Base-by-base conservation (phyloP, 64 coral and sea anemone genomes). In the Exaiptasia diaphana region DNA sequence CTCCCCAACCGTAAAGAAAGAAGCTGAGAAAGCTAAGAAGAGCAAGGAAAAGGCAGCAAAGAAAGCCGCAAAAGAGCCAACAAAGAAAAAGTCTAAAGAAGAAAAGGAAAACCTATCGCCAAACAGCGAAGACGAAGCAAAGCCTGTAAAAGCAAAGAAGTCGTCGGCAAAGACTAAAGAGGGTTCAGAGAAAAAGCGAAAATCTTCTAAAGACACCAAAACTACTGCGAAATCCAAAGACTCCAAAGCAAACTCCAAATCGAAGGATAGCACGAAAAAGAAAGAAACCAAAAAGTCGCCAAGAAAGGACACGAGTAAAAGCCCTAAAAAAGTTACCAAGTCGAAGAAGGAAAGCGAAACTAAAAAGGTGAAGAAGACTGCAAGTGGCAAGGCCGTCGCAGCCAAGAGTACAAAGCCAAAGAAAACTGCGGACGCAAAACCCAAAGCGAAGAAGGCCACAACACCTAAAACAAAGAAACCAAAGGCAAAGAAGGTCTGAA, bases 1-100 rank as follows among this genome's bases (percentile, higher is more conserved):
- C 41, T 88, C 95, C 6, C 85, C 80, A 53, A 61, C 82, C 27
- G 69, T 79, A 5, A 88, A 84, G 86, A 88, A 99, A n/a, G 90
- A 88, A 78, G 80, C 49, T 71, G 86, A 75, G 26, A 88, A 80
- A 60, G 85, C 64, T 1, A 83, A 77, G 23, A 97, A 91, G 20
- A 26, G 40, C 37, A 72, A 54, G 49, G 57, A 31, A 14, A 81
- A 53, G 46, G 76, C 77, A 31, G 73, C 87, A 34, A 89, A 77
- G 44, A 70, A 85, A 63, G 74, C 80, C 49, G 56, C 68, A 26
- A 55, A 67, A 41, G 37, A 25, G 17, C n/a, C n/a, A n/a, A n/a
- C n/a, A n/a, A n/a, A 23, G 34, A 72, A 63, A 5, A 58, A 38
- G 44, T 3, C 63, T 21, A 58, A 58, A 3, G 71, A 80, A 50